Base-by-base conservation (phyloP, 2,113 vertebrate species). In the Apus apus region DNA sequence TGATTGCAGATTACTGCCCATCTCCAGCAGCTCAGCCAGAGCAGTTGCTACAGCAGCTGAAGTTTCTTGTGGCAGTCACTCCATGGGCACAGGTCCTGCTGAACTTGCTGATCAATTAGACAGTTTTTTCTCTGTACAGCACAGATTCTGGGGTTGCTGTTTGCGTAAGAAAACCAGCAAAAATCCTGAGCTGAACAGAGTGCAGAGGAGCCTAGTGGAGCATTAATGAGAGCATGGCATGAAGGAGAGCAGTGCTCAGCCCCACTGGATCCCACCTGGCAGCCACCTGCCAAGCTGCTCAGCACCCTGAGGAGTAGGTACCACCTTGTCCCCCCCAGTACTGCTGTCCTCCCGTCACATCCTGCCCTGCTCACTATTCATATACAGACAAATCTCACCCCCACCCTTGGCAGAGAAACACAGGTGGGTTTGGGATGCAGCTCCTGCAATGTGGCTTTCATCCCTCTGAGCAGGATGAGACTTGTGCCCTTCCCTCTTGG, bases 171-270 rank as follows among this genome's bases (percentile, higher is more conserved):
- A 66, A 40, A 64, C 93, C 73, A 89, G n/a, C 53, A 50, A 74
- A 78, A 82, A 50, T 75, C 32, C 67, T 25, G 64, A 76, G 58
- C 45, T 0, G 5, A 51, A 12, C 3, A 3, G 70, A 57, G 45
- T 0, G 8, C 53, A 75, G 65, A 45, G 66, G 32, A 91, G 60
- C 54, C 36, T 22, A 54, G 43, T 2, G 2, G 0, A 3, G 57
- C 67, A 61, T 45, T 62, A 80, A 64, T 19, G 48, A 85, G 82
- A 43, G 23, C 0, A 1, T 5, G 7, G 87, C 45, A 29, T 15
- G 23, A 60, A 81, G 2, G 70, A 85, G n/a, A 61, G 65, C 62
- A 61, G 56, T 1, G 4, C 74, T 32, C 40, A 79, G 38, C 62
- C 32, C 38, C 0, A 15, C 11, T 45, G 73, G 20, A 16, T 84